phyloP scores from a whole-genome alignment of 2,888 invertebrate genomes.

The Lasioglossum zephyrum region DNA sequence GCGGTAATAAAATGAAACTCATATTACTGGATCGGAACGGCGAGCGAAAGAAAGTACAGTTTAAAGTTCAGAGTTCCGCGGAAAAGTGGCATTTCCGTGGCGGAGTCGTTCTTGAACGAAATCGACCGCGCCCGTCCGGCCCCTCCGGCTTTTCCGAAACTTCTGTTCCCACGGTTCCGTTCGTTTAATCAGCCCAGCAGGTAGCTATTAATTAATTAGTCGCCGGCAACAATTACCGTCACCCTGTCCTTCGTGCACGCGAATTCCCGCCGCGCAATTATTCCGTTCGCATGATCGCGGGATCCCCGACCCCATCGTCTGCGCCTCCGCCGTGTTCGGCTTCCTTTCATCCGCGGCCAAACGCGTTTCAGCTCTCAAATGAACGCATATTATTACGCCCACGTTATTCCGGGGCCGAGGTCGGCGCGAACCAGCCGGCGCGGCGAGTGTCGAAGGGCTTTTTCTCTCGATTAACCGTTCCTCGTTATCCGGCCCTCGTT shows the following conservation, averaged over 20 bases:
- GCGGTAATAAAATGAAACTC: neutral
- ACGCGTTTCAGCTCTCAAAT: conserved; percentile 45
- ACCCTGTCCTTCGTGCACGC: conserved; percentile 70
- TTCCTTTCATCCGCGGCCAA: conserved; percentile 50
- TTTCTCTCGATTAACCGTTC: conserved; percentile 18
- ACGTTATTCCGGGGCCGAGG: conserved; percentile 48
- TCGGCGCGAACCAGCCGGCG: conserved; percentile 29
- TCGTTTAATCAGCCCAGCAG: conserved; percentile 49
- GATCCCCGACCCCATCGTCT: conserved; percentile 27
- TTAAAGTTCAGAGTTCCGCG: neutral
- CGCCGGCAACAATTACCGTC: conserved; percentile 74
- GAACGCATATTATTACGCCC: conserved; percentile 63
- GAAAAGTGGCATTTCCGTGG: neutral
- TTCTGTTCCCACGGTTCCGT: conserved; percentile 24
- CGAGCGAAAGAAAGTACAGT: neutral
- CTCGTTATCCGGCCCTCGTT: conserved; percentile 1
- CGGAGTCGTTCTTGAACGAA: neutral
- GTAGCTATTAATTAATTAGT: conserved; percentile 77
- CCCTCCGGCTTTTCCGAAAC: conserved; percentile 12
- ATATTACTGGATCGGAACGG: neutral
- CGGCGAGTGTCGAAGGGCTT: conserved; percentile 24
- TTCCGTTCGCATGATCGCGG: conserved; percentile 73
- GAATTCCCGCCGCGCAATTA: conserved; percentile 75
- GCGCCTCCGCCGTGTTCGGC: conserved; percentile 34
- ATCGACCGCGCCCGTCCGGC: neutral